Percentiles rank a stretch among this genome's conserved stretches.
phyloP scores from a whole-genome alignment of 2,113 vertebrate genomes.

The Catharus fuscescens region DNA sequence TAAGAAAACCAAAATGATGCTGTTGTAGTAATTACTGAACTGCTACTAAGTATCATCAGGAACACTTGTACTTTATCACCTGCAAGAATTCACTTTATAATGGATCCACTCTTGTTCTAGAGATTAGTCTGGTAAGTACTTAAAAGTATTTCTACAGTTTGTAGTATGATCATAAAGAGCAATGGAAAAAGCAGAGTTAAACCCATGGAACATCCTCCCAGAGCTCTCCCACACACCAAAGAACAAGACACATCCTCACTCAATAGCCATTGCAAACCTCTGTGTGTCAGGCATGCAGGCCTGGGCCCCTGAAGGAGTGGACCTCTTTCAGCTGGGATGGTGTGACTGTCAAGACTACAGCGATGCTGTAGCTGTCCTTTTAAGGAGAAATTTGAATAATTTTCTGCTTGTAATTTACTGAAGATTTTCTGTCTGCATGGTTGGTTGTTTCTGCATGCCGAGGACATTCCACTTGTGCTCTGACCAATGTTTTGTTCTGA shows the following conservation, averaged over 20 bases:
- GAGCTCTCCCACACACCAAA: constrained; percentile 31
- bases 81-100: background rate
- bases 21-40: background rate
- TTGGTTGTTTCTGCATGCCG: constrained; percentile 1
- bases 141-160: background rate
- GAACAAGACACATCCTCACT: background rate
- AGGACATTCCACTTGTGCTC: constrained; percentile 31
- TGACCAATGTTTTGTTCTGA: background rate
- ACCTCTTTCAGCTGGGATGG: background rate
- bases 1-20: constrained; percentile 3
- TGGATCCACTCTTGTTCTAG: background rate
- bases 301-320: background rate
- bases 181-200: background rate
- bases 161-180: background rate
- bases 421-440: constrained; percentile 33
- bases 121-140: background rate
- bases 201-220: background rate
- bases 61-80: background rate
- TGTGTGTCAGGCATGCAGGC: background rate
- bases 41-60: background rate
- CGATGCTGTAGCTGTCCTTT: background rate
- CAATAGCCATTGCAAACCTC: background rate
- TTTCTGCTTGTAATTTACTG: constrained; percentile 16
- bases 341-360: background rate
- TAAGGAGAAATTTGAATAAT: background rate